Percentiles rank a stretch among this genome's conserved stretches.
phyloP scores from a whole-genome alignment of 2,888 invertebrate species.

The Candidula unifasciata region DNA sequence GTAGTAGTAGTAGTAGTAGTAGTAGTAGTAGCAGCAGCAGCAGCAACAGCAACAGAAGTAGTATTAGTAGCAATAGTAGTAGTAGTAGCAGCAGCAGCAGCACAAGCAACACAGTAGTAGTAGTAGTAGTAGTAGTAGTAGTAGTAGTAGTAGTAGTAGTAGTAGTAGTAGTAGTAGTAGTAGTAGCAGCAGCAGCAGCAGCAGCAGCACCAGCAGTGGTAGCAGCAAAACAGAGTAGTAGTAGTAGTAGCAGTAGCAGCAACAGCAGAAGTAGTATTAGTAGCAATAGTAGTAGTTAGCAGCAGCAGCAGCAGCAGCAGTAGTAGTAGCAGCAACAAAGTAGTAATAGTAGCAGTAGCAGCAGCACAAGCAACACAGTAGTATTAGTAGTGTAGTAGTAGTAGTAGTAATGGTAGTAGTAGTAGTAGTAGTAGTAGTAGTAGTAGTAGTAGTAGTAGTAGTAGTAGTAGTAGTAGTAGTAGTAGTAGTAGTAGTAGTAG shows the following conservation, averaged over 20 bases:
- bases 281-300: neutral
- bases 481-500: conserved; percentile 31
- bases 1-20: conserved; percentile 31
- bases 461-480: conserved; percentile 31
- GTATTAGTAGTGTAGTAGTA: conserved; percentile 2
- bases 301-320: neutral
- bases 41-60: neutral
- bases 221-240: too few relatives aligned
- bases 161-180: conserved; percentile 13
- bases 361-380: conserved; percentile 7
- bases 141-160: conserved; percentile 6
- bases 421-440: conserved; percentile 39
- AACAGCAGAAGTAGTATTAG: neutral
- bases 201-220: too few relatives aligned
- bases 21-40: conserved; percentile 23
- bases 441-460: conserved; percentile 33
- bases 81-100: neutral
- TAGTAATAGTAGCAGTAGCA: conserved; percentile 12
- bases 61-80: neutral
- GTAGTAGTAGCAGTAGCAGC: neutral
- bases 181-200: neutral
- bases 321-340: neutral
- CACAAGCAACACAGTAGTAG: neutral
- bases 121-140: conserved; percentile 27
- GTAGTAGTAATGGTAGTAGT: conserved; percentile 36